Evolutionary conservation across 2,797 vertebrate species (phyloP).

Genomic region (Pseudocheirus occidentalis): DNA sequence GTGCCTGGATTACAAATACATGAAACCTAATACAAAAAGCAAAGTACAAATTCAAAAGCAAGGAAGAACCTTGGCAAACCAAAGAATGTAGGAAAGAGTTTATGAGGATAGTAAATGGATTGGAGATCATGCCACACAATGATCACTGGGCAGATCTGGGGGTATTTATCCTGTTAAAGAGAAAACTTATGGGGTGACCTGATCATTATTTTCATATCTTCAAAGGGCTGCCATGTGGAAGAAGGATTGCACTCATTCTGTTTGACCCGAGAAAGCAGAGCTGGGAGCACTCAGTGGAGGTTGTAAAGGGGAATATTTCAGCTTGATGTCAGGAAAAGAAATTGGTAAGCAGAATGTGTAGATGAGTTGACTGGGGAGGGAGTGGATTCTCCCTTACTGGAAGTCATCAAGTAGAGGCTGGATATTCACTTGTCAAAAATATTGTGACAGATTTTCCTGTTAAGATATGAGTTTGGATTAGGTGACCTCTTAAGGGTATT

Average conservation of each 20-base stretch:
- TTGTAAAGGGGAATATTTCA: neutral
- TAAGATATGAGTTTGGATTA: neutral
- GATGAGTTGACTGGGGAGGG: neutral
- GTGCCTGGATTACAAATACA: neutral
- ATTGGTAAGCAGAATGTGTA: neutral
- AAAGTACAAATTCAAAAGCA: no score
- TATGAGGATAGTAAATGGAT: neutral
- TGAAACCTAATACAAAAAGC: neutral
- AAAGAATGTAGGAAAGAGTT: neutral
- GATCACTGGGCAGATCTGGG: neutral
- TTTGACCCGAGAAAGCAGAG: neutral
- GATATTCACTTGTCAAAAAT: neutral
- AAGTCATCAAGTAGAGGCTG: neutral
- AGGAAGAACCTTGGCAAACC: neutral
- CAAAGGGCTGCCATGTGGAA: neutral
- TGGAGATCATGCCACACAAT: neutral
- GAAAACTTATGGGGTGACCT: neutral
- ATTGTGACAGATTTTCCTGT: neutral
- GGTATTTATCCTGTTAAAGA: neutral
- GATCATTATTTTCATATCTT: neutral
- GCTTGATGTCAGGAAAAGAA: neutral
- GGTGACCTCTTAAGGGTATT: neutral
- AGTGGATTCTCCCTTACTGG: neutral
- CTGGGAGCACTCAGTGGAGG: neutral
- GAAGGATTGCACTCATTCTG: neutral